Base-by-base conservation (phyloP, 2,797 vertebrate genomes). In the Sebastolobus altivelis region DNA sequence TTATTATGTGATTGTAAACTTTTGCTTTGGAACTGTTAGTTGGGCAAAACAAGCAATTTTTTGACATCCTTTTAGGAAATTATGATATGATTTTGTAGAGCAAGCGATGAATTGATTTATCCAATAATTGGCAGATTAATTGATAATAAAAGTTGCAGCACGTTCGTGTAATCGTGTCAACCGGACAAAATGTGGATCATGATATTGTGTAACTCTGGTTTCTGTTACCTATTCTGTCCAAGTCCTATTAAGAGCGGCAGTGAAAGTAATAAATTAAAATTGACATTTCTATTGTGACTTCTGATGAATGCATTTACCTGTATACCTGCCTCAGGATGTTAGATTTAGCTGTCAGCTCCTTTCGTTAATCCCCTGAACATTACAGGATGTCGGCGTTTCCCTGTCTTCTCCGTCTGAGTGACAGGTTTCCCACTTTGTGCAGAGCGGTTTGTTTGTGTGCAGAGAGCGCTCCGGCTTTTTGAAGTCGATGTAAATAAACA, bases 281-380 rank as follows among this genome's bases (percentile, higher is more conserved):
- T 37, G 52, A 82, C 63, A 12, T 63, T 74, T 62, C 12, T 58
- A 3, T 72, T 60, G 65, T 55, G 65, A 16, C 27, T 59, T 40
- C 2, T 49, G 77, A 60, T 65, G 65, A 49, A 13, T 58, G 58
- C 52, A 9, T 59, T 5, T 38, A 59, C 58, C 55, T n/a, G 49
- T 33, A 6, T 22, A 62, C 59, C 73, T 77, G 80, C 72, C 83
- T 81, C 46, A 8, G 67, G 69, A 69, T 72, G 79, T 72, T 25
- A 22, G 73, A 68, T 75, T 54, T 7, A 65, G 38, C 73, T 63
- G 74, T 75, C 82, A 29, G 37, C 52, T 67, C 12, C 71, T 63
- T n/a, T 71, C 72, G 56, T 84, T 83, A 74, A 67, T 85, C 78
- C 79, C 31, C 59, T 3, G 65, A 87, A 85, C 71, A 31, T 65